phyloP scores from a whole-genome alignment of 2,888 invertebrate genomes.

The Eustalomyia histrio region DNA sequence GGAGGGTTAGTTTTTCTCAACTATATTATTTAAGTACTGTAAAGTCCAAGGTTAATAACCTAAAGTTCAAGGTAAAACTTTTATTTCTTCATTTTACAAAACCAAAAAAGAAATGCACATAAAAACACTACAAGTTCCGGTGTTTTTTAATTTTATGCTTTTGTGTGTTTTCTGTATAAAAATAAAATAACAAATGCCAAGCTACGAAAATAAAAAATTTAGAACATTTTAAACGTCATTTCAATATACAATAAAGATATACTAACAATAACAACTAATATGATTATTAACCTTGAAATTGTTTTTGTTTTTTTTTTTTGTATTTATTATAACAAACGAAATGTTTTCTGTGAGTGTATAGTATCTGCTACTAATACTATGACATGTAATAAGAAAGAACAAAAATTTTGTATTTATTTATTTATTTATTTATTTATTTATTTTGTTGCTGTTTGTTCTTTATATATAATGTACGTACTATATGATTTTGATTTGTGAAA shows the following conservation, averaged over 20 bases:
- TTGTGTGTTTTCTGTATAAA: constrained; percentile 28
- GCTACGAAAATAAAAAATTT: constrained; percentile 11
- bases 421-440: no score
- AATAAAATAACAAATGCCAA: constrained; percentile 8
- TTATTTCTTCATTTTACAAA: constrained; percentile 60
- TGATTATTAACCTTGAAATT: constrained; percentile 63
- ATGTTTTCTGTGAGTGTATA: constrained; percentile 14
- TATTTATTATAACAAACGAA: constrained; percentile 10
- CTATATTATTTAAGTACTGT: constrained; percentile 62
- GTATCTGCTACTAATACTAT: background rate
- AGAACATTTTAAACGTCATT: constrained; percentile 33
- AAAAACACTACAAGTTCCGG: constrained; percentile 31
- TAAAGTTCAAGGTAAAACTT: constrained; percentile 77
- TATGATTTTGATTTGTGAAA: background rate
- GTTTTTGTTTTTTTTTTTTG: background rate
- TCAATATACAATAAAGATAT: background rate
- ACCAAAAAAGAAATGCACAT: background rate
- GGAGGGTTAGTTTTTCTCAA: background rate
- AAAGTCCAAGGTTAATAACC: constrained; percentile 79
- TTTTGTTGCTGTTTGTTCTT: background rate
- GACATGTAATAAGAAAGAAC: background rate
- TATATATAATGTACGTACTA: background rate
- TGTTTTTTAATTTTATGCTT: background rate
- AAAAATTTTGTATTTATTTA: background rate
- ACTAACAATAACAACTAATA: constrained; percentile 18